Conservation (phyloP, 1,140 invertebrate species). For the Vanessa atalanta region DNA sequence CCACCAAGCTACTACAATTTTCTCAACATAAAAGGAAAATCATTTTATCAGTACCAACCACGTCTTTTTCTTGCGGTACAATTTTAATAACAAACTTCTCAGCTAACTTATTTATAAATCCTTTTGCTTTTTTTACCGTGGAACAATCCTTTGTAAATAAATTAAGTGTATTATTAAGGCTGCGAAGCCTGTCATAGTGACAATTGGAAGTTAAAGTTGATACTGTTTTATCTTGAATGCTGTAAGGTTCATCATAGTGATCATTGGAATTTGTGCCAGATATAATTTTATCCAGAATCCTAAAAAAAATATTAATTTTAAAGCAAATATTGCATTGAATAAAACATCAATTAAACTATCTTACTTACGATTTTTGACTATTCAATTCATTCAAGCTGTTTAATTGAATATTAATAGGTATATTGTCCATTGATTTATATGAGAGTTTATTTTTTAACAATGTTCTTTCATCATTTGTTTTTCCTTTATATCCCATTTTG, state of each 20-base stretch:
- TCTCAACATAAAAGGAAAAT: no score
- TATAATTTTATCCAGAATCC: neutral
- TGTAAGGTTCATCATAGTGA: no score
- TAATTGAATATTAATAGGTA: neutral
- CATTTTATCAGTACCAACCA: no score
- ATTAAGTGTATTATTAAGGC: neutral
- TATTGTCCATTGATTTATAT: neutral
- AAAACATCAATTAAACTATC: neutral
- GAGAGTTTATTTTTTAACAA: neutral
- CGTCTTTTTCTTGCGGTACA: constrained; percentile 1
- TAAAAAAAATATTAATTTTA: neutral
- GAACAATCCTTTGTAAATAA: neutral
- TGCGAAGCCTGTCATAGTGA: neutral
- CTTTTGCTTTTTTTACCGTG: neutral
- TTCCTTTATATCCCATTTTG: neutral
- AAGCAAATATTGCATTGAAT: neutral
- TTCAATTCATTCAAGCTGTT: neutral
- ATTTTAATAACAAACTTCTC: constrained; percentile 18
- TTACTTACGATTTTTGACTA: neutral
- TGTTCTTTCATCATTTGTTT: neutral
- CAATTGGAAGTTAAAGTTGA: no score
- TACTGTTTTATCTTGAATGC: no score
- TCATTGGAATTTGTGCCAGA: no score
- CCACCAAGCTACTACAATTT: no score
- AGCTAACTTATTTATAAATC: constrained; percentile 22